A percentile compares a stretch with the other conserved stretches of the same genome.
phyloP scores from a whole-genome alignment of 1,140 invertebrate genomes.

The Monomorium pharaonis region DNA sequence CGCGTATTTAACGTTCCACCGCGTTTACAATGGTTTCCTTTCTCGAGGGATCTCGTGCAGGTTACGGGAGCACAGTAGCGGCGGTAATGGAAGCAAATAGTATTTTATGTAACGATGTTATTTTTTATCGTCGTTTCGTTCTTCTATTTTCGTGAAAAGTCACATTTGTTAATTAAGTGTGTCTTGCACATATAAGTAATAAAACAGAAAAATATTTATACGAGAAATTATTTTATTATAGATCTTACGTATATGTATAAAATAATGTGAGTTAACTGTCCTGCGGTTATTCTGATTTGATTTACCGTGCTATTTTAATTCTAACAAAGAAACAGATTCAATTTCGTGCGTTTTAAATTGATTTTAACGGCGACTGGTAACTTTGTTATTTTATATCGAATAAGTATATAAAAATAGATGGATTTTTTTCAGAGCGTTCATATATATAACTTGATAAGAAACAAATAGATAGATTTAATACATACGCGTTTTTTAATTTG shows the following conservation, averaged over 20 bases:
- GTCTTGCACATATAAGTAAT: not conserved
- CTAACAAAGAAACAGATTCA: not conserved
- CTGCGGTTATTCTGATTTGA: not conserved
- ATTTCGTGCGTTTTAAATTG: not conserved
- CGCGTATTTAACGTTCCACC: slow-evolving; percentile 68
- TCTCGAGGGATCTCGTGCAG: slow-evolving; percentile 15
- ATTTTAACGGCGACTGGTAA: not conserved
- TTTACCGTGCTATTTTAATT: not conserved
- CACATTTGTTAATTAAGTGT: not conserved
- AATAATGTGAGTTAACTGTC: not conserved
- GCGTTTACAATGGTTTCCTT: slow-evolving; percentile 68
- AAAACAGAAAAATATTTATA: not conserved
- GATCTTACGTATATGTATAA: not conserved
- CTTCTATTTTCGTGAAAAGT: not conserved
- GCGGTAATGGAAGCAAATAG: not conserved
- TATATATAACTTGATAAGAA: not conserved
- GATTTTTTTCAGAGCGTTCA: not conserved
- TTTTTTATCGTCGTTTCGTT: not conserved
- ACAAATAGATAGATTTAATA: not conserved
- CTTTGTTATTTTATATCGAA: not conserved
- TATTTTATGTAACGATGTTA: not conserved
- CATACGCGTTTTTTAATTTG: not conserved
- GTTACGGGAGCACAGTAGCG: slow-evolving; percentile 1
- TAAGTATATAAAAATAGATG: not conserved
- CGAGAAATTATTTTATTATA: not conserved